Percentiles rank a stretch among this genome's conserved stretches.
Conservation (phyloP, 2,797 vertebrate genomes). For the Alca torda region DNA sequence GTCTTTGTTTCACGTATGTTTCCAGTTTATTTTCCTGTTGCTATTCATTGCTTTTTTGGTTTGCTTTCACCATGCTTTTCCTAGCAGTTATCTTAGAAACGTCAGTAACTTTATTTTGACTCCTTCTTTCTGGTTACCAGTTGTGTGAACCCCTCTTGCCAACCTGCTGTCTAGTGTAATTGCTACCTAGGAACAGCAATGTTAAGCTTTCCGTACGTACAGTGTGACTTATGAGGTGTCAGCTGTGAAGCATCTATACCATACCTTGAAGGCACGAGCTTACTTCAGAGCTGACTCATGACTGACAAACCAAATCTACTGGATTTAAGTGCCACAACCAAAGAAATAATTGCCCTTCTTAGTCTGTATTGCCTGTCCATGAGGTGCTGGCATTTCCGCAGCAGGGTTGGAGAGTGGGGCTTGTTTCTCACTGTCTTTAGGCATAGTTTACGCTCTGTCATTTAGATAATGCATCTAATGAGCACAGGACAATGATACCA, state of each 20-base stretch:
- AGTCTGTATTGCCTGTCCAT: neutral
- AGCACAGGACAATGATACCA: neutral
- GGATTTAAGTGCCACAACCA: neutral
- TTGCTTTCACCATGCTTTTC: neutral
- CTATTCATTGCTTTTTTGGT: neutral
- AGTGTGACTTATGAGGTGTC: neutral
- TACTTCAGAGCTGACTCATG: constrained; percentile 27
- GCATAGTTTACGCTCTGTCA: neutral
- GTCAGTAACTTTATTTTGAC: neutral
- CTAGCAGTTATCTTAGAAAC: neutral
- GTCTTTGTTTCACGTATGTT: neutral
- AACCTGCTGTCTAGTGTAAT: neutral
- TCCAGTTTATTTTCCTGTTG: constrained; percentile 24
- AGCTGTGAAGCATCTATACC: neutral
- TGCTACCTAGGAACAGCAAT: neutral
- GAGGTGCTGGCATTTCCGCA: neutral
- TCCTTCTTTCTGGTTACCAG: neutral
- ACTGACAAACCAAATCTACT: constrained; percentile 1
- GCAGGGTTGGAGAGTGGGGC: neutral
- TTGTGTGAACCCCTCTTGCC: neutral
- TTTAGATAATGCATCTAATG: neutral
- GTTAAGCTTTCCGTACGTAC: neutral
- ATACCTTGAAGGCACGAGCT: constrained; percentile 32
- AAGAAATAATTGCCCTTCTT: neutral
- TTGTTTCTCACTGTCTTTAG: neutral